A percentile compares a stretch with the other conserved stretches of the same genome.
Conservation (phyloP, 2,888 invertebrate genomes). For the Eupithecia vulgata region DNA sequence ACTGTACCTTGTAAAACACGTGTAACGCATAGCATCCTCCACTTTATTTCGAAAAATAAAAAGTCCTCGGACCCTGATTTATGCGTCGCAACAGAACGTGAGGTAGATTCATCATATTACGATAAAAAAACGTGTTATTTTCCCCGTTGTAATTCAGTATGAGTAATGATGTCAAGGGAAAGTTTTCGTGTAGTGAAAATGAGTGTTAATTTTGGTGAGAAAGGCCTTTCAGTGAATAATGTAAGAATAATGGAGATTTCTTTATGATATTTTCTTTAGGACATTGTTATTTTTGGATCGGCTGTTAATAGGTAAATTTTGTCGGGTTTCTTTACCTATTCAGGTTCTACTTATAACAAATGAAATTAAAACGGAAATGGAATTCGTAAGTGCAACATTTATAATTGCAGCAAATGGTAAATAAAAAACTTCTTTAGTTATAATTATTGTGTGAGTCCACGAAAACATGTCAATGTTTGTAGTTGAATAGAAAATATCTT, state of each 20-base stretch:
- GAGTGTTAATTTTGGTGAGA: slow-evolving; percentile 30
- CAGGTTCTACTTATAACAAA: not conserved
- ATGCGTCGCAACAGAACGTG: slow-evolving; percentile 45
- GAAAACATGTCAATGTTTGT: not conserved
- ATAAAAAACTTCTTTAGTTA: too few species aligned
- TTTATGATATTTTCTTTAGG: slow-evolving; percentile 6
- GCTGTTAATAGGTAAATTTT: not conserved
- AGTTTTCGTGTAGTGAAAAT: slow-evolving; percentile 33
- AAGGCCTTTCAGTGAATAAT: slow-evolving; percentile 26
- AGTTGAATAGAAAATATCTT: not conserved
- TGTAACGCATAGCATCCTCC: slow-evolving; percentile 34
- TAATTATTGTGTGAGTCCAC: too few species aligned
- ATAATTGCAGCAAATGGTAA: not conserved
- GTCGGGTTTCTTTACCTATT: not conserved
- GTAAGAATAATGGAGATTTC: slow-evolving; percentile 12
- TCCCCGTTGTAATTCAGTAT: slow-evolving; percentile 52
- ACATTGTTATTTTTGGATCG: slow-evolving; percentile 6
- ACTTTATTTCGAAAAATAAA: slow-evolving; percentile 52
- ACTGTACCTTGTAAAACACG: slow-evolving; percentile 13
- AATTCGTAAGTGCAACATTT: not conserved
- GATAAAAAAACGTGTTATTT: slow-evolving; percentile 58
- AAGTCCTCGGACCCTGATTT: slow-evolving; percentile 56
- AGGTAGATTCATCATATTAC: slow-evolving; percentile 61
- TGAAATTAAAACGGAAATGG: not conserved
- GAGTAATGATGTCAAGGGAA: slow-evolving; percentile 52